phyloP scores from a whole-genome alignment of 2,888 invertebrate species.

The Thyatira batis region DNA sequence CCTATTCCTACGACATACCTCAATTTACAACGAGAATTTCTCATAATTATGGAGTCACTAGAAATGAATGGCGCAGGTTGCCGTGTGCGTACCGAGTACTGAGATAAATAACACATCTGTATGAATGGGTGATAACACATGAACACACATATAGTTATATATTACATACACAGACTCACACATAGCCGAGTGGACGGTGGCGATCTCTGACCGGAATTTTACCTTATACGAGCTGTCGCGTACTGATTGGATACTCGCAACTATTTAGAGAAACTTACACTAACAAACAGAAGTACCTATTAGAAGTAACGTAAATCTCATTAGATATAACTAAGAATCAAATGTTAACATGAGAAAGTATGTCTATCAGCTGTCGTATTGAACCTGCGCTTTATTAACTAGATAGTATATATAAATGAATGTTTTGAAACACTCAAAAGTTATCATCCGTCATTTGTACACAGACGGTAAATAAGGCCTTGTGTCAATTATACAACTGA shows the following conservation, averaged over 20 bases:
- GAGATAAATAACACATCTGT: constrained; percentile 19
- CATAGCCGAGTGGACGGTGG: constrained; percentile 7
- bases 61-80: constrained; percentile 37
- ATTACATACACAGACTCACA: constrained; percentile 12
- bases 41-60: constrained; percentile 17
- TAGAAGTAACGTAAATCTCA: too few relatives aligned
- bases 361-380: too few relatives aligned
- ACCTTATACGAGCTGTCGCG: constrained; percentile 27
- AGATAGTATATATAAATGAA: too few relatives aligned
- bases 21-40: too few relatives aligned
- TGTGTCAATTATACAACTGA: too few relatives aligned
- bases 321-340: neutral
- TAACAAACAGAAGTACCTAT: too few relatives aligned
- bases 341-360: too few relatives aligned
- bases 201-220: constrained; percentile 30
- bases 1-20: too few relatives aligned
- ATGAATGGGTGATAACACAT: constrained; percentile 13
- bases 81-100: constrained; percentile 22
- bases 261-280: neutral
- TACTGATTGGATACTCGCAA: neutral
- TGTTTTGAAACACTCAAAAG: too few relatives aligned
- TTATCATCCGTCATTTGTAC: too few relatives aligned
- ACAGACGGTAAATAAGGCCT: too few relatives aligned
- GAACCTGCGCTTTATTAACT: neutral
- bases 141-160: constrained; percentile 22